phyloP scores from a whole-genome alignment of 2,797 vertebrate species.

The Sebastes kiyomatsui region DNA sequence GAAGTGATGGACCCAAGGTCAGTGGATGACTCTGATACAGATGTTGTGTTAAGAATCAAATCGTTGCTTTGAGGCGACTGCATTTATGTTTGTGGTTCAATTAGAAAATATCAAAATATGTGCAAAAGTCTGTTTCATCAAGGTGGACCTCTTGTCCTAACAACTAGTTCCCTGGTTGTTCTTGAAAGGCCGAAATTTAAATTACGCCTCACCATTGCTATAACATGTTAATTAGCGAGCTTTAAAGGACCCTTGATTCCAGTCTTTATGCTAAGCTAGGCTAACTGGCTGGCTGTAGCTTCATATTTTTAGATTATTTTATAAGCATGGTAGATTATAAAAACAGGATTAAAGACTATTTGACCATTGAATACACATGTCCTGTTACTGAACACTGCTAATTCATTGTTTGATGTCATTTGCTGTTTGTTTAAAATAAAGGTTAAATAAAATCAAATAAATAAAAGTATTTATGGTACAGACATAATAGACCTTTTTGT shows the following conservation, averaged over 20 bases:
- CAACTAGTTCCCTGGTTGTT: background rate
- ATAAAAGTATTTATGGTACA: background rate
- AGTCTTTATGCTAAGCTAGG: background rate
- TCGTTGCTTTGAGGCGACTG: background rate
- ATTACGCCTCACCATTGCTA: background rate
- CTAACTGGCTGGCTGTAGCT: background rate
- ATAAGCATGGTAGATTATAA: too few relatives aligned
- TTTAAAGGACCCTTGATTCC: background rate
- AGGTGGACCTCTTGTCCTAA: background rate
- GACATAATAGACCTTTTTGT: background rate
- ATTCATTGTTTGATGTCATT: too few relatives aligned
- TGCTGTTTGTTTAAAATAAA: too few relatives aligned
- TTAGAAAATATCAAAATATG: background rate
- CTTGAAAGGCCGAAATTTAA: background rate
- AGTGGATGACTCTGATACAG: conserved; percentile 34
- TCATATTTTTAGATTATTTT: background rate
- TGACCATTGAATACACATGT: background rate
- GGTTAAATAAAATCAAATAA: too few relatives aligned
- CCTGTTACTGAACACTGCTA: too few relatives aligned
- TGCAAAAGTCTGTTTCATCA: background rate
- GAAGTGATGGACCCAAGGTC: conserved; percentile 97
- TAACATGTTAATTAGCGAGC: background rate
- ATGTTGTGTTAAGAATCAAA: background rate
- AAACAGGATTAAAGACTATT: background rate
- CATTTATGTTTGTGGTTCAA: background rate